Conservation (phyloP, 2,797 vertebrate species). For the Liparis tanakae region DNA sequence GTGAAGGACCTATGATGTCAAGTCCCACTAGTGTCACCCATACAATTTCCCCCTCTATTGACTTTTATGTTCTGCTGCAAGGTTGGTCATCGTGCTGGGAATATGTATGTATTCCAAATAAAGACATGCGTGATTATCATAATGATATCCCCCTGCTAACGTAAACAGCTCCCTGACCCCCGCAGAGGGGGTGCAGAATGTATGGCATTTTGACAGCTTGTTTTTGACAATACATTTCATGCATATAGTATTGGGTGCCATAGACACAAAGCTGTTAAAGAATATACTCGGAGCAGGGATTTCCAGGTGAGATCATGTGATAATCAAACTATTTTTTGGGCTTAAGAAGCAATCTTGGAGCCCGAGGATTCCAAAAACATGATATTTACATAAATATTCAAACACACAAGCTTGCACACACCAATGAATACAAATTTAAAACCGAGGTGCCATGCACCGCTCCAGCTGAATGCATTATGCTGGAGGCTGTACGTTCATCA, state of each 20-base stretch:
- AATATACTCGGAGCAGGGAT: conserved; percentile 19
- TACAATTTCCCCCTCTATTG: conserved; percentile 75
- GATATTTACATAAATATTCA: conserved; percentile 65
- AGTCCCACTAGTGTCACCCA: conserved; percentile 66
- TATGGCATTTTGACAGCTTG: conserved; percentile 48
- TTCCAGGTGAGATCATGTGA: conserved; percentile 37
- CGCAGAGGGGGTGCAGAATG: conserved; percentile 30
- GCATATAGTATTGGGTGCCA: conserved; percentile 22
- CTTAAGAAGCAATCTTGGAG: conserved; percentile 43
- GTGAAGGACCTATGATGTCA: conserved; percentile 70
- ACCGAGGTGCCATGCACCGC: conserved; percentile 10
- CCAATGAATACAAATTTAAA: conserved; percentile 28
- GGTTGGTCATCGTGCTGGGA: conserved; percentile 62
- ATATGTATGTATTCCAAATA: conserved; percentile 69
- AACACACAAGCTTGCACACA: conserved; percentile 39
- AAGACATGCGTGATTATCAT: conserved; percentile 67
- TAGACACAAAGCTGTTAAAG: conserved; percentile 26
- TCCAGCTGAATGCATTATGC: conserved; percentile 45
- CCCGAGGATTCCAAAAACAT: conserved; percentile 28
- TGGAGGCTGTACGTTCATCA: conserved; percentile 28
- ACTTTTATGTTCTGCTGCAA: conserved; percentile 72
- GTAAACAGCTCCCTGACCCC: conserved; percentile 50
- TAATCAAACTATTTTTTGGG: conserved; percentile 39
- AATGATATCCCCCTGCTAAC: conserved; percentile 65
- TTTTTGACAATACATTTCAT: conserved; percentile 44